Percentiles rank a stretch among this genome's conserved stretches.
Evolutionary conservation across 2,888 invertebrate genomes (phyloP).

Genomic region (Polymixis lichenea): DNA sequence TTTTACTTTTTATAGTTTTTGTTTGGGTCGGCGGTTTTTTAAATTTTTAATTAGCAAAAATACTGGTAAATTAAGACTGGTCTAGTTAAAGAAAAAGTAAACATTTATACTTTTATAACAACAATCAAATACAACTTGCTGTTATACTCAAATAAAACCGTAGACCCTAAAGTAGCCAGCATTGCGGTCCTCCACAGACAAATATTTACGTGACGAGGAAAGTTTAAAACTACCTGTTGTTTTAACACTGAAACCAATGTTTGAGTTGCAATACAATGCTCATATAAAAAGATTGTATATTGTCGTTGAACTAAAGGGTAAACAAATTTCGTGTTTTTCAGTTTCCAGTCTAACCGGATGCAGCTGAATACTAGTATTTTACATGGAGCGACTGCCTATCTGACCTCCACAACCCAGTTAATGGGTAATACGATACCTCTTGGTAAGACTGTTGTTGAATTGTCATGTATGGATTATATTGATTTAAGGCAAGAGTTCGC

Average conservation of each 20-base stretch:
- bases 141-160: conserved; percentile 36
- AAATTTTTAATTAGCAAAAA: too few relatives aligned
- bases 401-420: too few relatives aligned
- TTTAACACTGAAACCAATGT: conserved; percentile 25
- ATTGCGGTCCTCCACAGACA: conserved; percentile 34
- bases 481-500: too few relatives aligned
- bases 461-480: too few relatives aligned
- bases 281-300: conserved; percentile 14
- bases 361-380: too few relatives aligned
- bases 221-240: conserved; percentile 46
- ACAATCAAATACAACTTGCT: conserved; percentile 22
- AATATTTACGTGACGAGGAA: conserved; percentile 45
- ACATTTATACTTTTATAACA: not conserved
- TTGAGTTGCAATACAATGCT: conserved; percentile 26
- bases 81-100: not conserved
- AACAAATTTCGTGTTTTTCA: not conserved
- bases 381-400: too few relatives aligned
- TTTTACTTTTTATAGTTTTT: too few relatives aligned
- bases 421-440: too few relatives aligned
- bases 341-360: too few relatives aligned
- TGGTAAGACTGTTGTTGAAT: too few relatives aligned
- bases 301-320: not conserved
- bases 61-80: not conserved
- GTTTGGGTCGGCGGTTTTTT: too few relatives aligned
- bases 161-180: conserved; percentile 13